Evolutionary conservation across 2,888 invertebrate species (phyloP), one percentile per base, ranked within the genome.

Genomic region (Pollenia griseotomentosa): DNA sequence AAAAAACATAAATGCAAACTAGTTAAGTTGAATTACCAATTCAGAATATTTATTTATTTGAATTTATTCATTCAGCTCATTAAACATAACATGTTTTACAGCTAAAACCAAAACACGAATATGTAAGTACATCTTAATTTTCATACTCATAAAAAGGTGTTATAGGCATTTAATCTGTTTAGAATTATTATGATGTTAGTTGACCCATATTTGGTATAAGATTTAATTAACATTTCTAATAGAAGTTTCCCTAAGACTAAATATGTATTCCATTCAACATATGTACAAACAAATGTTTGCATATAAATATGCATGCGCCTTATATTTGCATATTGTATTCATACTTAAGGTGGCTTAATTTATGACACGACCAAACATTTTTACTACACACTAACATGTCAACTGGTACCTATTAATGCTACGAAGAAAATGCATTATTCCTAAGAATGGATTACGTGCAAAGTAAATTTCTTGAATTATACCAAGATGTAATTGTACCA

Each of bases 181-280:
- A 74, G 42, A 33, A 70, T 73, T 11, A 46, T 19, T 78, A 59
- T 75, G 48, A 59, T 75, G 48, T 65, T 42, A 71, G 79, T 79
- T 84, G 81, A 84, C 87, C 87, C 61, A 82, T 48, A 78, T 84
- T 33, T 81, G 59, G 68, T 74, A 40, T 78, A 66, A 84, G 71
- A 84, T 59, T 84, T 82, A 84, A 84, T 84, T 84, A 84, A 78
- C 77, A 80, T 82, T 81, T 66, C 68, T 73, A 59, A 65, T 63
- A 63, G 71, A 77, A 70, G n/a, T 57, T n/a, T 4, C 40, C 59
- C 59, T 7, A 78, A 48, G 57, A 5, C 53, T 23, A 12, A 51
- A 16, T 16, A 57, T 46, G 33, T 33, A 33, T 33, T 33, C 12
- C 19, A 16, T 42, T 5, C 10, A 11, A 61, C 19, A 33, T 8